Evolutionary conservation across 2,113 vertebrate genomes (phyloP), one percentile per base, ranked within the genome.

Genomic region (Paradisaea rubra): DNA sequence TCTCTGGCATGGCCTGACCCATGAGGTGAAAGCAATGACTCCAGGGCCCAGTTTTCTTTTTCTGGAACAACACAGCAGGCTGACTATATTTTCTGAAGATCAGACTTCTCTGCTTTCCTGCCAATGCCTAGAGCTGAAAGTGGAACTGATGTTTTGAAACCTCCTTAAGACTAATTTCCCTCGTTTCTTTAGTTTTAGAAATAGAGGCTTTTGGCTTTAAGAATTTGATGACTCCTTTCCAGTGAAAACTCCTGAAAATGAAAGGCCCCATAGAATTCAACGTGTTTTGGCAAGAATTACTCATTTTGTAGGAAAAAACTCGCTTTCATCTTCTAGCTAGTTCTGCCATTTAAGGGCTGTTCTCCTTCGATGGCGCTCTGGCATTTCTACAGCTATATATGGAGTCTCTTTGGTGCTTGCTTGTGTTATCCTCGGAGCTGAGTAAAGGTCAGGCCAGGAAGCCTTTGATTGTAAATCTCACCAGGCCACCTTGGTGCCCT

Each of bases 381-480:
- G 53, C 54, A 80, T 86, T 91, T 88, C 63, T 73, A 24, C 41
- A 70, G 56, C 96, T 97, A 89, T 95, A 95, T 91, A 91, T 85
- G 91, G 93, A 94, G 41, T 61, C 21, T 86, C 60, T 72, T 80
- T 61, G 60, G 87, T 94, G 81, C 87, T 86, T 89, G n/a, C 73
- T 65, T 79, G 73, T 69, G 73, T 74, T 89, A 80, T 84, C 76
- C 70, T 91, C 15, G 1, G 66, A 91, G 81, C 89, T 28, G 33
- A 95, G 59, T 39, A 77, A 93, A 89, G 88, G 71, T 94, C 95
- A 88, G 74, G 72, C 78, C 87, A 94, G 93, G 93, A 93, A 94
- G 63, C 86, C 93, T 94, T 96, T 94, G 91, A 94, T 86, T 77
- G 50, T 81, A 84, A 92, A 93, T 95, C 91, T 93, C 57, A 27